Evolutionary conservation across 1,140 invertebrate species (phyloP), one percentile per base, ranked within the genome.

Genomic region (Globodera ellingtonae): DNA sequence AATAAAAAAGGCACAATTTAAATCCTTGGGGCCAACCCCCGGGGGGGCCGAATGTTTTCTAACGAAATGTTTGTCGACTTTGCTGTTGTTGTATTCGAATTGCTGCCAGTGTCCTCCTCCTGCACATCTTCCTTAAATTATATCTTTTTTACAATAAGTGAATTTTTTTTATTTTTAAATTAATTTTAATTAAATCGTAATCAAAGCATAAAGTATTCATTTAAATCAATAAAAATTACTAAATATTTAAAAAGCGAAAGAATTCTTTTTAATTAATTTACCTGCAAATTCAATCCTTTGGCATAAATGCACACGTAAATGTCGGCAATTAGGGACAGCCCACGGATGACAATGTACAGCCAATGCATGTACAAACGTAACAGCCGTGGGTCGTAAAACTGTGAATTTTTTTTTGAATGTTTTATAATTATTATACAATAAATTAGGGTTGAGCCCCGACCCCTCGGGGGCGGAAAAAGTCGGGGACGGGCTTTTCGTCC

Each of bases 211-310:
- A 35, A 35, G 35, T 35, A 35, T 35, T 35, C 3, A 35, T 35
- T 35, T 35, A 35, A 35, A 35, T 35, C 35, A 35, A 35, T 35
- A 35, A 35, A 2, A 35, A 35, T 35, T 35, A 35, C 3, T 35
- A 35, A 35, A 35, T 35, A 35, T 35, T 35, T 35, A 35, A 35
- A 35, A 35, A 24, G 24, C 24, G 1, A 24, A 24, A 24, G n/a
- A 24, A 24, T 24, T 24, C 0, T 0, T 24, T 24, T 35, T 0
- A 35, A 0, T 35, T 35, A 35, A 35, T 35, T 35, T 18, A 70
- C 80, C 62, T 81, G 80, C 21, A 81, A 47, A 65, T 78, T 81
- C 4, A 81, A 56, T 15, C 80, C 80, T 73, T 81, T 81, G 15
- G 80, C 80, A 66, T 81, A 65, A 46, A 66, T n/a, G 48, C 66